Evolutionary conservation across 2,797 vertebrate genomes (phyloP).

Genomic region (Gallinago nigripennis): DNA sequence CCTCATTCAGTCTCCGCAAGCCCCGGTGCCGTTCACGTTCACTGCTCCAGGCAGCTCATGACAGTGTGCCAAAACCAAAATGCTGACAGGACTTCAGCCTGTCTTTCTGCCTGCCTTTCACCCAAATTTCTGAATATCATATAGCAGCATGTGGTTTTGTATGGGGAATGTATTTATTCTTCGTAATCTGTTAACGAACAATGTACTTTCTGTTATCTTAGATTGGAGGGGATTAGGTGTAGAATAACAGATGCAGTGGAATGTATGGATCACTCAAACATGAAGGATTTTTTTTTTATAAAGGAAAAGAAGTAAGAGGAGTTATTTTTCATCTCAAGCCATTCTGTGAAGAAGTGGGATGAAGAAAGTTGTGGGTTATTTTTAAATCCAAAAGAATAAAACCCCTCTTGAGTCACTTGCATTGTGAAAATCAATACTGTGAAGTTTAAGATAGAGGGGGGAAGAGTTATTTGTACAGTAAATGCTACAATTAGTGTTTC

Average conservation of each 20-base stretch:
- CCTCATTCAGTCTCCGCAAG: background rate
- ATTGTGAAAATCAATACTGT: constrained; percentile 6
- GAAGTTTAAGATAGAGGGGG: background rate
- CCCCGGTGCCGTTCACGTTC: accelerated
- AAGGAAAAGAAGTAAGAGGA: background rate
- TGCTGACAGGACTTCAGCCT: background rate
- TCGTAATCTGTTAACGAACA: background rate
- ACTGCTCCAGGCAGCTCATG: background rate
- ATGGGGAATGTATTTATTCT: background rate
- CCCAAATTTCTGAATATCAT: background rate
- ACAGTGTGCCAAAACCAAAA: background rate
- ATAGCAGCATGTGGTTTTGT: background rate
- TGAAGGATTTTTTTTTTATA: background rate
- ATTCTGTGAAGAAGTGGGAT: background rate
- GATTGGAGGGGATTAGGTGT: background rate
- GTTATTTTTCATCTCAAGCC: background rate
- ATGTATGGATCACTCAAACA: background rate
- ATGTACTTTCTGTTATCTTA: background rate
- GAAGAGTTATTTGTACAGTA: background rate
- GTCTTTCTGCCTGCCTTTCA: background rate
- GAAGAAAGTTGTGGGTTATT: background rate
- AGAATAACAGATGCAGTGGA: too few relatives aligned
- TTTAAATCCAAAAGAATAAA: background rate
- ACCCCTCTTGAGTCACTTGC: background rate
- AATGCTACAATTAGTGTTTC: background rate